Evolutionary conservation across 2,888 invertebrate genomes (phyloP).

Genomic region (Cecidostiba fungosa): DNA sequence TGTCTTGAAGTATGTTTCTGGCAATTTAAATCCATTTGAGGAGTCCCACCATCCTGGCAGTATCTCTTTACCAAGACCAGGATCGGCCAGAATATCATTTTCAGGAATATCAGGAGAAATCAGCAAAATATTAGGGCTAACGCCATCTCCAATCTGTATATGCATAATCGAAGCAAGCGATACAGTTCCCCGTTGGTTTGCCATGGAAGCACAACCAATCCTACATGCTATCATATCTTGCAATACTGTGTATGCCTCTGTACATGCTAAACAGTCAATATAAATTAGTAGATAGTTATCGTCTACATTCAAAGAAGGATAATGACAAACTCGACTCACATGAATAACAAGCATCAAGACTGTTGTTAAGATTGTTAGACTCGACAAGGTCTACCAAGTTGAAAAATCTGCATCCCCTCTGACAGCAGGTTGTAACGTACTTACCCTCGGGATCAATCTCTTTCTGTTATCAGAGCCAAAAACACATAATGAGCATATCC

Average conservation of each 20-base stretch:
- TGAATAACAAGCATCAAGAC: conserved; percentile 74
- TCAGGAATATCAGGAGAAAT: conserved; percentile 76
- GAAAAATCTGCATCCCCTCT: conserved; percentile 78
- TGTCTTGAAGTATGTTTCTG: conserved; percentile 77
- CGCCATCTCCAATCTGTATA: conserved; percentile 71
- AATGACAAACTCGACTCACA: conserved; percentile 69
- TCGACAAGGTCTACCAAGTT: conserved; percentile 75
- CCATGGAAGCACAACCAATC: conserved; percentile 75
- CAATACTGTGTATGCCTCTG: conserved; percentile 73
- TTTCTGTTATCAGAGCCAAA: conserved; percentile 38
- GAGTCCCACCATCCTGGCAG: conserved; percentile 77
- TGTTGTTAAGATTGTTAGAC: conserved; percentile 71
- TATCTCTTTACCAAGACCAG: conserved; percentile 75
- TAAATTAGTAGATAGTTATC: background rate
- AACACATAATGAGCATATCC: background rate
- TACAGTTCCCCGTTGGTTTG: conserved; percentile 71
- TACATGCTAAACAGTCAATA: conserved; percentile 72
- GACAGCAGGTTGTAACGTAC: conserved; percentile 75
- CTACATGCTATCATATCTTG: conserved; percentile 73
- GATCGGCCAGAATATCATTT: conserved; percentile 75
- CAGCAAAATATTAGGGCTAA: conserved; percentile 72
- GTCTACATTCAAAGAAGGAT: background rate
- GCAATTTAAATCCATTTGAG: conserved; percentile 75
- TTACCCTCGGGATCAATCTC: conserved; percentile 66
- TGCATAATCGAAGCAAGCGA: conserved; percentile 70